Evolutionary conservation across 1,140 invertebrate genomes (phyloP).

Genomic region (Aricia agestis): DNA sequence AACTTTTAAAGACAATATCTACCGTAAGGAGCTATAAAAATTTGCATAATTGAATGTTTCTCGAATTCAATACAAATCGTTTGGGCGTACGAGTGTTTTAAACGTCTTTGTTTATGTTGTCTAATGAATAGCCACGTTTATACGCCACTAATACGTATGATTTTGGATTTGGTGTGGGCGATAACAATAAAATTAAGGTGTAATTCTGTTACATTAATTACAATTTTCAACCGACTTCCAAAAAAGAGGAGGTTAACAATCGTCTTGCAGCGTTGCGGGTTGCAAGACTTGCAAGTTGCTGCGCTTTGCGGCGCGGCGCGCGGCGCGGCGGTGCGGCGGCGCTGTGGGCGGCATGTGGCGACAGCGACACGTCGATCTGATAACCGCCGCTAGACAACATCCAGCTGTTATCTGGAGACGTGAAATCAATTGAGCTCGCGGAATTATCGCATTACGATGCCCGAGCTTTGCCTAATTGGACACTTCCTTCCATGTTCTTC

Average conservation of each 20-base stretch:
- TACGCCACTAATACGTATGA: constrained; percentile 38
- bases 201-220: constrained; percentile 29
- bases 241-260: neutral
- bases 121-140: constrained; percentile 53
- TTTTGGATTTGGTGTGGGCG: constrained; percentile 36
- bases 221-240: constrained; percentile 27
- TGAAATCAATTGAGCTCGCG: constrained; percentile 69
- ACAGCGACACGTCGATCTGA: constrained; percentile 64
- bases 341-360: constrained; percentile 60
- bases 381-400: constrained; percentile 65
- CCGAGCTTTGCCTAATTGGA: constrained; percentile 66
- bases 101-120: constrained; percentile 54
- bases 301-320: neutral
- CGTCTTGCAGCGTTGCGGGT: neutral
- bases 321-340: constrained; percentile 40
- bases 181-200: constrained; percentile 35
- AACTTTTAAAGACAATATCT: constrained; percentile 52
- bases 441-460: constrained; percentile 71
- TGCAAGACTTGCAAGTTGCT: neutral
- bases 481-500: constrained; percentile 57
- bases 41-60: constrained; percentile 71
- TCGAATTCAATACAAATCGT: constrained; percentile 61
- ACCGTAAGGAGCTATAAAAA: constrained; percentile 65
- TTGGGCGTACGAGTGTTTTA: constrained; percentile 42
- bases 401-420: constrained; percentile 66